Percentiles rank a stretch among this genome's conserved stretches.
Evolutionary conservation across 2,888 invertebrate genomes (phyloP).

Genomic region (Eupelmus urozonus): DNA sequence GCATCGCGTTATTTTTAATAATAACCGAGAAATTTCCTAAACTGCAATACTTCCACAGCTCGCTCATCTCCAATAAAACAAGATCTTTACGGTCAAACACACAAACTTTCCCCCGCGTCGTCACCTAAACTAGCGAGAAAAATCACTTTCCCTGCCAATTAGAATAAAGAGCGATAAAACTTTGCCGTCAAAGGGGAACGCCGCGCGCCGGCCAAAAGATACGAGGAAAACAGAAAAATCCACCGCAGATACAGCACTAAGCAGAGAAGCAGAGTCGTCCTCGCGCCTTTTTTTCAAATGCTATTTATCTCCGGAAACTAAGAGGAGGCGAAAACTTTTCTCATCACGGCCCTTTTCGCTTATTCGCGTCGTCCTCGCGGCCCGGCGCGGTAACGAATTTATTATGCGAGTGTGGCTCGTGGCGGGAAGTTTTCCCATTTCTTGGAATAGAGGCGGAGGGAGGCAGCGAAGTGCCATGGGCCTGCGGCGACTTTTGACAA

Average conservation of each 20-base stretch:
- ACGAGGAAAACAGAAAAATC: background rate
- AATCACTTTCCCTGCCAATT: conserved; percentile 22
- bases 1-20: no score
- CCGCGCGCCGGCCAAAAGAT: no score
- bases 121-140: no score
- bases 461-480: background rate
- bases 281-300: background rate
- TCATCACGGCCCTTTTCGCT: conserved; percentile 37
- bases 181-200: background rate
- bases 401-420: conserved; percentile 21
- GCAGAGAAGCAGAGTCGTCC: conserved; percentile 12
- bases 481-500: conserved; percentile 24
- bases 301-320: conserved; percentile 37
- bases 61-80: no score
- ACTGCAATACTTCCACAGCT: no score
- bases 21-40: no score
- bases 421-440: conserved; percentile 51
- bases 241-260: background rate
- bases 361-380: conserved; percentile 5
- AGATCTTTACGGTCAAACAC: no score
- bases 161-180: conserved; percentile 30
- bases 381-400: conserved; percentile 40
- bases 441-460: background rate
- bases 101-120: no score
- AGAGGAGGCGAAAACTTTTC: conserved; percentile 41